These are phyloP conservation scores for Dryas iulia DNA, from an alignment of 1,140 invertebrate species.

Conservation along the genomic window DNA sequence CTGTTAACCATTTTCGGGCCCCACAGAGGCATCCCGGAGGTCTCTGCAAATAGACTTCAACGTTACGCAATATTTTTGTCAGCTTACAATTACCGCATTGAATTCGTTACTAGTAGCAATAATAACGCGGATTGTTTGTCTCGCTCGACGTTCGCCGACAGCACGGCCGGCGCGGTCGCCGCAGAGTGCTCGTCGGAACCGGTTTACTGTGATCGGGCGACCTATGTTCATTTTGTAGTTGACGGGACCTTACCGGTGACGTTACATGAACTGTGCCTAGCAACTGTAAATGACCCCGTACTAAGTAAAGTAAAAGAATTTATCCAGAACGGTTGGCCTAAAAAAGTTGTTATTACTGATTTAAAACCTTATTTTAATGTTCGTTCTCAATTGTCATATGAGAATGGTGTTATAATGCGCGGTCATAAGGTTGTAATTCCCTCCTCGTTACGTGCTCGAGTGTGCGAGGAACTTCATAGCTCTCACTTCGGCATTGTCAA, in stretches of 20 bases:
- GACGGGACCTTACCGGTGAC: constrained; percentile 25
- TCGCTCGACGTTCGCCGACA: neutral
- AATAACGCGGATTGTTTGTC: neutral
- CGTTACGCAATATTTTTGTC: constrained; percentile 33
- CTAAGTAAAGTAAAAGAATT: neutral
- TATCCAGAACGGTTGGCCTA: constrained; percentile 28
- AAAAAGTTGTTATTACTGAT: constrained; percentile 5
- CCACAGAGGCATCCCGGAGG: constrained; percentile 31
- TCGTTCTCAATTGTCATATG: constrained; percentile 19
- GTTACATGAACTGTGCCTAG: too few species aligned
- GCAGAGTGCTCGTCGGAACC: too few species aligned
- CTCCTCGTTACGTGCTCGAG: neutral
- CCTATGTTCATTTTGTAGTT: constrained; percentile 30
- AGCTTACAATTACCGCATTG: constrained; percentile 25
- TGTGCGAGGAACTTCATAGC: constrained; percentile 26
- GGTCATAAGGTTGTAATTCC: constrained; percentile 34
- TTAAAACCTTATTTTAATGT: constrained; percentile 27
- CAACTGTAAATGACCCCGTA: too few species aligned
- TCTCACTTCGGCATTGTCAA: constrained; percentile 37
- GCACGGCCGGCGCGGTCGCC: neutral
- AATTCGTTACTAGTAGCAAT: neutral
- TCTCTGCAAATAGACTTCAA: constrained; percentile 34
- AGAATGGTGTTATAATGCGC: constrained; percentile 35
- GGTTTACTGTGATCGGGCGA: constrained; percentile 13
- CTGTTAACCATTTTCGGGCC: constrained; percentile 32